Evolutionary conservation across 92 coral and sea anemone genomes (phyloP), one percentile per base, ranked within the genome.

Genomic region (Scolanthus callimorphus): DNA sequence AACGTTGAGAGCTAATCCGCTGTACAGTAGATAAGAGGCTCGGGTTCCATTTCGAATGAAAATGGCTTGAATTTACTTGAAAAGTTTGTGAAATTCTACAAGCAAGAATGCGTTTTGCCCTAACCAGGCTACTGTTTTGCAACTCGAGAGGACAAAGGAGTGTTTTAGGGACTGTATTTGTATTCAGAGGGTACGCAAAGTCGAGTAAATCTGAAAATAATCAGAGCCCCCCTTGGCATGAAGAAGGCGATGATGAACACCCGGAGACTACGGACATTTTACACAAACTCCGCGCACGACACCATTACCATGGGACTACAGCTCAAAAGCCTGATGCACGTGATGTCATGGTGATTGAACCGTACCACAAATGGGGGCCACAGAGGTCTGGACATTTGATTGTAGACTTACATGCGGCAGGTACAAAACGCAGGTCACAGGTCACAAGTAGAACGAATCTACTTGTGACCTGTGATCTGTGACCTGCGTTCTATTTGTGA

Each of bases 301-400:
- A 87, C 55, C 96, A 87, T 27, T 83, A 83, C 56, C 86, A 87
- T 47, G 76, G 80, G 17, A 61, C 50, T 20, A 38, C 63, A 17
- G 79, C 45, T 28, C 46, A 62, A 23, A 57, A 82, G 17, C 71
- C 53, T 11, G 65, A 74, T 37, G 62, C 51, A 54, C 99, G 85
- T 29, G 66, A 67, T 4, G 96, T 94, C 13, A 72, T 77, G 68
- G 85, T 94, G 1, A 58, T 94, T 15, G 94, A 94, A 46, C 99
- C 99, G 1, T 87, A 94, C 43, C 88, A 71, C 54, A 94, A 94
- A 29, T 94, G 99, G 99, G 96, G 99, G 0, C 61, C 83, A 51
- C 78, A 89, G 19, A 55, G 75, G 75, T 68, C 41, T n/a, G n/a
- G n/a, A n/a, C n/a, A 29, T 34, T 34, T 34, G 41, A 34, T 6